Evolutionary conservation across 2,888 invertebrate genomes (phyloP).

Genomic region (Lottia scabra): DNA sequence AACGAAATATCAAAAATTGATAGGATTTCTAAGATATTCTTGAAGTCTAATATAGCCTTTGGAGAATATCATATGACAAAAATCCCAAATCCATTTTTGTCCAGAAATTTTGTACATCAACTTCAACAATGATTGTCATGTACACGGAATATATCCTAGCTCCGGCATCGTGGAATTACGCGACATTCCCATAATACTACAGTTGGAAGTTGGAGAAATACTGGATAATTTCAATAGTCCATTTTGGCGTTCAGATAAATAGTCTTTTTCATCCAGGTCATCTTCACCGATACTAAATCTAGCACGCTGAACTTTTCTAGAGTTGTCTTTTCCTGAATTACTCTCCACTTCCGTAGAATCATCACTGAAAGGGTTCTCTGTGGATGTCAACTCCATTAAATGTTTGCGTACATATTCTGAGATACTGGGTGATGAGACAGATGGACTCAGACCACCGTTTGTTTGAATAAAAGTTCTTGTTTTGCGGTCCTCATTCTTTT

Average conservation of each 20-base stretch:
- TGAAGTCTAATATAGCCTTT: too few relatives aligned
- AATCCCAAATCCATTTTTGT: too few relatives aligned
- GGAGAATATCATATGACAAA: too few relatives aligned
- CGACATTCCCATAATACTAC: conserved; percentile 5
- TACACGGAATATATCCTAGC: not conserved
- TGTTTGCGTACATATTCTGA: conserved; percentile 42
- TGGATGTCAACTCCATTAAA: conserved; percentile 17
- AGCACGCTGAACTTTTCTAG: not conserved
- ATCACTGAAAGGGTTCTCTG: conserved; percentile 6
- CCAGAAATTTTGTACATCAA: too few relatives aligned
- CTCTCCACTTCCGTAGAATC: not conserved
- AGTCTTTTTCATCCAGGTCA: not conserved
- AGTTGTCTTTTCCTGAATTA: not conserved
- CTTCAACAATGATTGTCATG: not conserved
- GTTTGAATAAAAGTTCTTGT: not conserved
- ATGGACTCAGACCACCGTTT: conserved; percentile 19
- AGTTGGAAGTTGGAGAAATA: conserved; percentile 7
- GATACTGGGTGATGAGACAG: conserved; percentile 47
- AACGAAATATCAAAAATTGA: too few relatives aligned
- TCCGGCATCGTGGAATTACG: conserved; percentile 3
- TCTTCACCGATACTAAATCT: not conserved
- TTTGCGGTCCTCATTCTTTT: not conserved
- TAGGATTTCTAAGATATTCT: too few relatives aligned
- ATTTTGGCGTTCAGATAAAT: not conserved
- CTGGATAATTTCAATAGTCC: conserved; percentile 4